phyloP scores from a whole-genome alignment of 2,113 vertebrate species.

The Gopherus evgoodei region DNA sequence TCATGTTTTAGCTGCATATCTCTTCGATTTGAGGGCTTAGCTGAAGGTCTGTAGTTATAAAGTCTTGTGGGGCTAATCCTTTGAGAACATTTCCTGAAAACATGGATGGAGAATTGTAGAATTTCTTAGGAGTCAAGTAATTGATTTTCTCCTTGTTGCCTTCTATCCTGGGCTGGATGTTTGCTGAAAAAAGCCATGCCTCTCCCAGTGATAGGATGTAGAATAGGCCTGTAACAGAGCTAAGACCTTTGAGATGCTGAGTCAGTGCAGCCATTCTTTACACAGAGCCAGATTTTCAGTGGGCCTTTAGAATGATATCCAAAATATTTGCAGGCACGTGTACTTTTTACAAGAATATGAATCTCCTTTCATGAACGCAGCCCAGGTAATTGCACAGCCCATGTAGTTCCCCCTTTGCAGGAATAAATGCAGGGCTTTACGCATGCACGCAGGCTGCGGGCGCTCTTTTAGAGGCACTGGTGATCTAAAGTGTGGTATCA shows the following conservation, averaged over 20 bases:
- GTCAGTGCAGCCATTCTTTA: background rate
- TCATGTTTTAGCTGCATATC: background rate
- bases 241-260: background rate
- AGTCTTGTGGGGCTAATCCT: background rate
- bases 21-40: background rate
- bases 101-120: background rate
- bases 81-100: background rate
- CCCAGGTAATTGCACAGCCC: background rate
- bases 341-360: background rate
- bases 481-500: background rate
- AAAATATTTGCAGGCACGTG: background rate
- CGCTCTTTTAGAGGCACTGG: accelerated
- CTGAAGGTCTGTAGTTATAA: background rate
- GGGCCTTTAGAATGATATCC: background rate
- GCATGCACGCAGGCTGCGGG: background rate
- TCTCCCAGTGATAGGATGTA: accelerated
- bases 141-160: background rate
- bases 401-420: accelerated
- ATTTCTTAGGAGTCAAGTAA: background rate
- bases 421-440: background rate
- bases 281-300: background rate
- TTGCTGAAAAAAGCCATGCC: background rate
- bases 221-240: background rate
- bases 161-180: accelerated
- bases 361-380: accelerated